Base-by-base conservation (phyloP, 2,797 vertebrate species). In the Phalloptychus januarius region DNA sequence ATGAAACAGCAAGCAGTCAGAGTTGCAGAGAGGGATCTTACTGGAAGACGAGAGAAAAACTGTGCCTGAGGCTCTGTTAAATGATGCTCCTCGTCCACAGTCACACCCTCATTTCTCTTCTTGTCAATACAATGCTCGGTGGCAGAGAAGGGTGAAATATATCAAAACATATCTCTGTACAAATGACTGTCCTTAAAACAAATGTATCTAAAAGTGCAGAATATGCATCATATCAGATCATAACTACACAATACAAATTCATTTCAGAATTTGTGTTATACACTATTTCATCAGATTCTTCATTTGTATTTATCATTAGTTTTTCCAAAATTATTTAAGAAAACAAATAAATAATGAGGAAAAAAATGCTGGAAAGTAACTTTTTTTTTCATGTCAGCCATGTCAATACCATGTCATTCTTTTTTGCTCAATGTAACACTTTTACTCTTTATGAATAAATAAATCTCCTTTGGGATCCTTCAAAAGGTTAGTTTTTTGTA, bases 1-100 rank as follows among this genome's bases (percentile, higher is more conserved):
- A 95, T 96, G 95, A 96, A 95, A 94, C 94, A 94, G 94, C 92
- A 84, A 91, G 94, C 90, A 94, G 92, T 93, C 93, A 86, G 91
- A 93, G 90, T 94, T 90, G 89, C 90, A 91, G 91, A 86, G 90
- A 92, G 87, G 93, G 91, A 90, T 93, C 90, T 92, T 83, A 87
- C 86, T 87, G 91, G 90, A 92, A 94, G 90, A 94, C 86, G 76
- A 87, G 87, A 93, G 92, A 89, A 75, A 88, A 83, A 92, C 79
- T 87, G 81, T 73, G 88, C 93, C 94, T 1, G 71, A 61, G 93
- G 94, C 93, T 86, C 86, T 91, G 90, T 93, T 94, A 95, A 95
- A 95, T 95, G 93, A 95, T 94, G 91, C 92, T 93, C 90, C 89
- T 87, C 80, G 79, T 94, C 92, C 91, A 83, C 85, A 92, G 90